These are phyloP conservation scores for Labia minor DNA, from an alignment of 2,888 invertebrate species.

Conservation along the genomic window DNA sequence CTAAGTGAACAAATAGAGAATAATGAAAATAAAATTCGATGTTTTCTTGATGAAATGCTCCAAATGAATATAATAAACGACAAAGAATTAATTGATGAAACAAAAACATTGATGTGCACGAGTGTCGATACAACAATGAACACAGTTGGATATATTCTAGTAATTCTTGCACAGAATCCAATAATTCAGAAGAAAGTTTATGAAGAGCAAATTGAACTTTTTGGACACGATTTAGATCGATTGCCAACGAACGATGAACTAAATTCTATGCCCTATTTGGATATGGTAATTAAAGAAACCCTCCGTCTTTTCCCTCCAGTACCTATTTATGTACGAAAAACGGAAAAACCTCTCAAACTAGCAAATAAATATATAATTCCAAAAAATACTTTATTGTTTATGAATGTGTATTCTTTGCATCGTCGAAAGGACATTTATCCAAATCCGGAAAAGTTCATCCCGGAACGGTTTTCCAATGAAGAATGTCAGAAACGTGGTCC, in stretches of 20 bases:
- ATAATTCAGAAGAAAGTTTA: background rate
- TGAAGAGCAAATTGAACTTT: background rate
- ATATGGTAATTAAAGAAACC: background rate
- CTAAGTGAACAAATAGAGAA: background rate
- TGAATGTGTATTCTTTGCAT: background rate
- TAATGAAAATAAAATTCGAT: background rate
- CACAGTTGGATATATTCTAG: background rate
- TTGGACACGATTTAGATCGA: background rate
- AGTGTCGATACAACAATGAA: background rate
- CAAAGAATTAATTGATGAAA: background rate
- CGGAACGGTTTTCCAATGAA: background rate
- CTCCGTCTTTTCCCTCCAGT: background rate
- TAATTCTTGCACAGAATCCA: background rate
- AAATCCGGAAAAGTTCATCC: background rate
- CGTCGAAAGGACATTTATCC: background rate
- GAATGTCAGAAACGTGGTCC: background rate
- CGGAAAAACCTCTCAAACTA: background rate
- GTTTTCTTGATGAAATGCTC: background rate
- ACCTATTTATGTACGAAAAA: background rate
- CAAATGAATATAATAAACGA: background rate
- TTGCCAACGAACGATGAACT: background rate
- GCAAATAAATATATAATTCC: background rate
- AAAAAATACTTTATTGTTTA: background rate
- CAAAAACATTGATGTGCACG: background rate
- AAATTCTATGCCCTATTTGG: background rate